Base-by-base conservation (phyloP, 2,888 invertebrate species). In the Tolmerus cingulatus region DNA sequence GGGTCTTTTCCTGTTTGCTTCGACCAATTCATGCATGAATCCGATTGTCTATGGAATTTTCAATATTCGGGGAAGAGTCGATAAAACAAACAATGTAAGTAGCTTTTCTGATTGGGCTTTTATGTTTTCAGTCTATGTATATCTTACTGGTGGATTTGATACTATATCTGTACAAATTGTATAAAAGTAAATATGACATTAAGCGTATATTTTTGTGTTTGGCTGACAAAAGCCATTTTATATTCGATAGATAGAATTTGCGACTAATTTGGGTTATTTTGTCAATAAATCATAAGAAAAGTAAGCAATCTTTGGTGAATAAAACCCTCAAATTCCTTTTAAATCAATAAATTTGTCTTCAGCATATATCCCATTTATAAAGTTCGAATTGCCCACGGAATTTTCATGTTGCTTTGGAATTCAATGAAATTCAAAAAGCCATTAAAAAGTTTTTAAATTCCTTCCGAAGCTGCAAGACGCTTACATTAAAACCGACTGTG, bases 1-100 rank as follows among this genome's bases (percentile, higher is more conserved):
- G 90, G 96, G 95, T 0, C 94, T 99, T 90, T 98, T 98, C 93
- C 93, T 98, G 88, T 99, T 99, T 92, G 98, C 99, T 12, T 97
- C 98, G 90, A 97, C 98, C 55, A 99, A 99, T 93, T 98, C 98
- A 3, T 98, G 98, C 92, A 97, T 98, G 93, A 98, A 99, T 93
- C 99, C 99, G 4, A 96, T 99, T 89, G 98, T 99, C 37, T 99
- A 99, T 91, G 98, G 98, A 0, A 94, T 95, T 19, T 98, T 97
- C 92, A 97, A 97, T 92, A 96, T 97, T 89, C 90, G 93, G 88
- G 90, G 92, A 89, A 34, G 27, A 46, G 74, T 66, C 14, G 88
- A 87, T 19, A 88, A 87, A 55, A 37, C 74, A 5, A 87, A 87
- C 37, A 81, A 46, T 51, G 81, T 81, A 51, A 81, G 81, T 81